Evolutionary conservation across 2,797 vertebrate species (phyloP), one percentile per base, ranked within the genome.

Genomic region (Anguilla marmorata): DNA sequence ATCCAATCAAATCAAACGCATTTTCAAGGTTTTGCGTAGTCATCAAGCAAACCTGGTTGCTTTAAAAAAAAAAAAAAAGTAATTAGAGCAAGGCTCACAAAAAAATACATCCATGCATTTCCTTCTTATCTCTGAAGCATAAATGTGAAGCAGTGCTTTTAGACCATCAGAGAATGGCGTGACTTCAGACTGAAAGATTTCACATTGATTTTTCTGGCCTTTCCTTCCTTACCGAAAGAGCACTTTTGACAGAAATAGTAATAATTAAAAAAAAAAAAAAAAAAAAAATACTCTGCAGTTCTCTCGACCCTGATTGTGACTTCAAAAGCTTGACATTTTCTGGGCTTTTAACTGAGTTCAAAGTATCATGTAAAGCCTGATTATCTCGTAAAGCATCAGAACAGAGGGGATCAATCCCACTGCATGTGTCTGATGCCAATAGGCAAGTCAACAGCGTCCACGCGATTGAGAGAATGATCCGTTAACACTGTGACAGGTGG

Each of bases 271-370:
- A 58, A 37, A 33, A 85, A 33, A 19, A 5, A 37, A 85, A 12
- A 56, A 27, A 41, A 52, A 0, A 52, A 7, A 52, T 16, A 3
- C 30, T 19, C 33, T 12, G 27, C n/a, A 19, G 37, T 54, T 54
- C 87, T 21, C 19, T 30, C 66, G 19, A 88, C 30, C 84, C 84
- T 52, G 72, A 86, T 60, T 37, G 84, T 58, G 50, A 80, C 27
- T 9, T 63, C 52, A 85, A 88, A 60, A 58, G 63, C 63, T 11
- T 85, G 87, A 72, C 84, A 88, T 85, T 85, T 88, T 69, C 84
- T 4, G 76, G 72, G 84, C 84, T 88, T 56, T 60, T 50, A 85
- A 24, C 11, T 14, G 48, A 85, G 69, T 58, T 79, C 69, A 80
- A 88, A 80, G 58, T 56, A 33, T 80, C 63, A 30, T 79, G 84